phyloP scores from a whole-genome alignment of 2,888 invertebrate species.

The Drosophila acutilabella region DNA sequence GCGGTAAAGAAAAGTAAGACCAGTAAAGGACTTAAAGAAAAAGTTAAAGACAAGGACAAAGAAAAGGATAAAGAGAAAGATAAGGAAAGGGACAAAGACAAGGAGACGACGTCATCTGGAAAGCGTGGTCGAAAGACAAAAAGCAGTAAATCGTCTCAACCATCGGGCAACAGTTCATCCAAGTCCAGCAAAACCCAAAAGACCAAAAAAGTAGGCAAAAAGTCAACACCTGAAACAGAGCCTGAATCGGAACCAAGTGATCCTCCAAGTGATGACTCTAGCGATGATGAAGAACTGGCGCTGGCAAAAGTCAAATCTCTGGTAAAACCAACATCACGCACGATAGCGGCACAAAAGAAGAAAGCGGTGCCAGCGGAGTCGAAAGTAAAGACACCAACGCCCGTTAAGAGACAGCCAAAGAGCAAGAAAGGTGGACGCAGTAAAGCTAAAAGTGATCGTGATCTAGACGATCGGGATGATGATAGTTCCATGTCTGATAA shows the following conservation, averaged over 20 bases:
- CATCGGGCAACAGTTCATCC: slow-evolving; percentile 14
- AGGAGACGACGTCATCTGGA: slow-evolving; percentile 31
- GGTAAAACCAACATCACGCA: slow-evolving; percentile 61
- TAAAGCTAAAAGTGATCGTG: slow-evolving; percentile 32
- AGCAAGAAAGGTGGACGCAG: slow-evolving; percentile 50
- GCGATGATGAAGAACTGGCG: slow-evolving; percentile 68
- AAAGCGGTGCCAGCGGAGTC: slow-evolving; percentile 59
- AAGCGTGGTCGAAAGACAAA: slow-evolving; percentile 64
- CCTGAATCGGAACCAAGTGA: slow-evolving; percentile 61
- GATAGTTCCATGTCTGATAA: slow-evolving; percentile 54
- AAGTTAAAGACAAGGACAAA: slow-evolving; percentile 33
- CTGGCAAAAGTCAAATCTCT: slow-evolving; percentile 59
- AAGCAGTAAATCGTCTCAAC: slow-evolving; percentile 46
- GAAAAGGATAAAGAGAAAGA: slow-evolving; percentile 53
- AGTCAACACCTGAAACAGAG: slow-evolving; percentile 54
- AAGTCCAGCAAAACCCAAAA: slow-evolving; percentile 65
- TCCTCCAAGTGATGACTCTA: slow-evolving; percentile 53
- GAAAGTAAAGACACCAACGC: slow-evolving; percentile 63
- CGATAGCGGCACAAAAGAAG: slow-evolving; percentile 74
- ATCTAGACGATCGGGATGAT: slow-evolving; percentile 36
- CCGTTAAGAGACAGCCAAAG: slow-evolving; percentile 60
- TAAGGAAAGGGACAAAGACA: slow-evolving; percentile 37
- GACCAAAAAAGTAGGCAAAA: slow-evolving; percentile 66
- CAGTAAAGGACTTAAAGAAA: slow-evolving; percentile 59
- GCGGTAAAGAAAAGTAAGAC: slow-evolving; percentile 58